Conservation (phyloP, 1,140 invertebrate genomes). For the Muscidifurax raptorellus region DNA sequence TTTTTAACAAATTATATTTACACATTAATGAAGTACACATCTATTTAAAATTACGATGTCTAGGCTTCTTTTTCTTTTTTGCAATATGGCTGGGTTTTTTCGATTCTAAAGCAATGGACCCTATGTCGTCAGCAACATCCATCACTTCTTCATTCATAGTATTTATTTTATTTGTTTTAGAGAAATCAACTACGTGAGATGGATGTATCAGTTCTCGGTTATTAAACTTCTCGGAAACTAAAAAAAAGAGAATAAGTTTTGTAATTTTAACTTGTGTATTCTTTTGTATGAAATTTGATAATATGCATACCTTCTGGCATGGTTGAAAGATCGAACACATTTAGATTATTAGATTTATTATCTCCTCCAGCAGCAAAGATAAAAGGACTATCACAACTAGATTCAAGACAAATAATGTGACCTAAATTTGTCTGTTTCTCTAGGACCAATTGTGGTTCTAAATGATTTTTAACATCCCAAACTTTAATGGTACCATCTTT, state of each 20-base stretch:
- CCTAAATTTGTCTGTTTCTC: slow-evolving; percentile 82
- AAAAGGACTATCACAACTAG: slow-evolving; percentile 88
- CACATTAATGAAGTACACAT: not conserved
- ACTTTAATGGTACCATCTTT: slow-evolving; percentile 85
- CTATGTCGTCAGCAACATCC: slow-evolving; percentile 63
- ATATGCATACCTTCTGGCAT: slow-evolving; percentile 79
- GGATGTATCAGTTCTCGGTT: slow-evolving; percentile 39
- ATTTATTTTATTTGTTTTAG: not conserved
- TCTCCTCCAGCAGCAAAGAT: slow-evolving; percentile 89
- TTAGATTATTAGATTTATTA: slow-evolving; percentile 86
- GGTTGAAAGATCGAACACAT: slow-evolving; percentile 84
- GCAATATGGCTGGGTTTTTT: slow-evolving; percentile 38
- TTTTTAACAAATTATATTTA: slow-evolving; percentile 39
- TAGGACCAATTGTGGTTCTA: slow-evolving; percentile 73
- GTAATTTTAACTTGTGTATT: not conserved
- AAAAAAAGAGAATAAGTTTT: slow-evolving; percentile 28
- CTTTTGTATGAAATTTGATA: slow-evolving; percentile 16
- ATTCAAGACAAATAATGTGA: slow-evolving; percentile 82
- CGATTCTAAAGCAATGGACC: slow-evolving; percentile 54
- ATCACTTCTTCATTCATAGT: slow-evolving; percentile 56
- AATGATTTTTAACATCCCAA: slow-evolving; percentile 81
- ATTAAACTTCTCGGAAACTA: slow-evolving; percentile 57
- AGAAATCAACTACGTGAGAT: not conserved
- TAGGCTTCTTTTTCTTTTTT: slow-evolving; percentile 52
- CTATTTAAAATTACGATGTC: slow-evolving; percentile 34